Base-by-base conservation (phyloP, 2,888 invertebrate species). In the Coronaproctus castanopsis region DNA sequence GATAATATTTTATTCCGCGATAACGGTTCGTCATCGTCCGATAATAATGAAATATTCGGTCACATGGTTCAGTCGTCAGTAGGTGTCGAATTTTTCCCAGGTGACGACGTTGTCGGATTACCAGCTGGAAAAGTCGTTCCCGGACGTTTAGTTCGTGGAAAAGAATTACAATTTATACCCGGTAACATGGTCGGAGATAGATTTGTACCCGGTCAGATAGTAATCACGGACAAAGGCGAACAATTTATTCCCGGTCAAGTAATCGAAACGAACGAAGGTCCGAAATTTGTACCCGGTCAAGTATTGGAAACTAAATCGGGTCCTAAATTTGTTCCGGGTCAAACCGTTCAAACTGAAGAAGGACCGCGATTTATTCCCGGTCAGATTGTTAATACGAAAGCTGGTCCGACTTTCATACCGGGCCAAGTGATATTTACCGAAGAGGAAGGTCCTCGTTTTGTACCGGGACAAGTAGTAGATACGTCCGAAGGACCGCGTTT, bases 321-420 rank as follows among this genome's bases (percentile, higher is more conserved):
- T 5, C 76, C 78, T 0, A 81, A 81, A 67, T 82, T 82, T 67
- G 76, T 79, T 0, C 79, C 85, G 1, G 85, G 85, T 5, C 84
- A 85, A 72, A 83, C 84, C 0, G 76, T 84, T 63, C 78, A 81
- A 61, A 82, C 80, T 1, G 78, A 78, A 57, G 81, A 82, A 63
- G 85, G 84, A 0, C 79, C 81, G 20, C 78, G 81, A 63, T 85
- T 85, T 67, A 82, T 84, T n/a, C 85, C 85, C 0, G 85, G 85
- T 14, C 83, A 85, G 71, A 83, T 84, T 61, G 80, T 84, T 57
- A 80, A 82, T 70, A 82, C 83, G 1, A 81, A 82, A 69, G 79
- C 80, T 24, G 85, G 85, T 1, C 83, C 84, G 1, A 83, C 82
- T 1, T 83, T 86, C 66, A 83, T 85, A 65, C 85, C 85, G 0